These are phyloP conservation scores for Aphodius sticticus DNA, from an alignment of 2,888 invertebrate species.

Conservation along the genomic window DNA sequence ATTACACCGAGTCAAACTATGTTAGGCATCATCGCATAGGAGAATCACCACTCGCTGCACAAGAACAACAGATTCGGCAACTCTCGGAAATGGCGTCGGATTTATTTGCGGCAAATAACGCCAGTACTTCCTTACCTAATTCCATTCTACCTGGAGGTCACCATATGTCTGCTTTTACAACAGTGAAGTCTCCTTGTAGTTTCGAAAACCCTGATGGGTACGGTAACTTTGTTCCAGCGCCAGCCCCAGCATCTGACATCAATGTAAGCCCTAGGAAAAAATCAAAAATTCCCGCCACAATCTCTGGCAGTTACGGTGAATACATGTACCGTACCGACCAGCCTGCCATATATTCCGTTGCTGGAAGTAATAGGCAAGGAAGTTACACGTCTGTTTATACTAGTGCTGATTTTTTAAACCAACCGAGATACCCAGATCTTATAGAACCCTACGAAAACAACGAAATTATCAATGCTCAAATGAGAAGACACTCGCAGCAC, in stretches of 20 bases:
- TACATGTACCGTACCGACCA: constrained; percentile 64
- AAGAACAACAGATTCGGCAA: constrained; percentile 54
- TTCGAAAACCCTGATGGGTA: constrained; percentile 61
- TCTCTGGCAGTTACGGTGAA: constrained; percentile 55
- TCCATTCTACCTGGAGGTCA: constrained; percentile 61
- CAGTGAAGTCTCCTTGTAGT: constrained; percentile 63
- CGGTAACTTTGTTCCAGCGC: constrained; percentile 64
- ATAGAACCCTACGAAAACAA: constrained; percentile 68
- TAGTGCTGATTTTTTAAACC: constrained; percentile 67
- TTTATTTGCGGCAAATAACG: constrained; percentile 55
- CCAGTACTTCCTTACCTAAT: constrained; percentile 39
- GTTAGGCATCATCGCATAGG: constrained; percentile 34
- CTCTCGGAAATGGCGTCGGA: constrained; percentile 68
- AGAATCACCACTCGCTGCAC: constrained; percentile 19
- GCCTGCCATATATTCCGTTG: constrained; percentile 78
- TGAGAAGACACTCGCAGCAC: constrained; percentile 65
- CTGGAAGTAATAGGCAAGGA: constrained; percentile 74
- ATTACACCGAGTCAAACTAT: constrained; percentile 43
- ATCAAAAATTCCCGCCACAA: constrained; percentile 50
- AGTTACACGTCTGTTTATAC: constrained; percentile 79
- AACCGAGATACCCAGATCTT: constrained; percentile 73
- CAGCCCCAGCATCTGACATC: constrained; percentile 62
- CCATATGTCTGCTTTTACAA: constrained; percentile 65
- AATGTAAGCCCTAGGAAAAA: constrained; percentile 64
- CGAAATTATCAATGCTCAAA: constrained; percentile 59